phyloP scores from a whole-genome alignment of 1,140 invertebrate genomes.

The Aphelenchoides fujianensis region DNA sequence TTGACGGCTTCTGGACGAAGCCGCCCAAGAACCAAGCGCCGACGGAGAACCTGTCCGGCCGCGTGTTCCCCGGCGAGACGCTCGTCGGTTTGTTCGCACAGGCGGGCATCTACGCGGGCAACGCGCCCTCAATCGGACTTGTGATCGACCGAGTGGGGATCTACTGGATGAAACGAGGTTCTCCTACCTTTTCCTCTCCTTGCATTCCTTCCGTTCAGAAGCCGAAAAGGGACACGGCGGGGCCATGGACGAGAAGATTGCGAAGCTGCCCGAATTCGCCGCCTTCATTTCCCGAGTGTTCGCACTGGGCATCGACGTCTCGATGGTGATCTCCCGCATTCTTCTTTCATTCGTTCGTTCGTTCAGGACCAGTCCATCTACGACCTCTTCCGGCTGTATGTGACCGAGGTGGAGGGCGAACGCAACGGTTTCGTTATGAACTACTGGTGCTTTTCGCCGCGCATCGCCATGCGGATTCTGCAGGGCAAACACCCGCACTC shows the following conservation, averaged over 20 bases:
- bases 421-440: conserved; percentile 67
- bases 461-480: conserved; percentile 65
- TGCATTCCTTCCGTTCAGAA: too few relatives aligned
- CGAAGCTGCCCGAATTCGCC: conserved; percentile 40
- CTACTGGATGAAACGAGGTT: conserved; percentile 67
- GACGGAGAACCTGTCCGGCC: conserved; percentile 64
- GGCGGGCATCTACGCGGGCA: conserved; percentile 69
- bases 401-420: conserved; percentile 18
- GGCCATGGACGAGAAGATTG: conserved; percentile 18
- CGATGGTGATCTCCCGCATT: not conserved
- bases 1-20: conserved; percentile 70
- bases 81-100: conserved; percentile 72
- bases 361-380: conserved; percentile 9
- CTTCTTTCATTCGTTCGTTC: not conserved
- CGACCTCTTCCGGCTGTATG: conserved; percentile 25
- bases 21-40: conserved; percentile 66
- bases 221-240: conserved; percentile 1
- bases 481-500: conserved; percentile 71
- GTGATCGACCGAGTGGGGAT: conserved; percentile 75
- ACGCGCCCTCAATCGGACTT: conserved; percentile 66
- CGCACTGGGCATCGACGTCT: not conserved
- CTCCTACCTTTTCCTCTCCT: not conserved
- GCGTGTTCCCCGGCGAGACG: conserved; percentile 72
- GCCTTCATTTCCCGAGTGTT: conserved; percentile 48
- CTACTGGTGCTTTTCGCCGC: conserved; percentile 96